Conservation (phyloP, 37 sponge, comb jelly and placozoan genomes). For the Beroe ovata region DNA sequence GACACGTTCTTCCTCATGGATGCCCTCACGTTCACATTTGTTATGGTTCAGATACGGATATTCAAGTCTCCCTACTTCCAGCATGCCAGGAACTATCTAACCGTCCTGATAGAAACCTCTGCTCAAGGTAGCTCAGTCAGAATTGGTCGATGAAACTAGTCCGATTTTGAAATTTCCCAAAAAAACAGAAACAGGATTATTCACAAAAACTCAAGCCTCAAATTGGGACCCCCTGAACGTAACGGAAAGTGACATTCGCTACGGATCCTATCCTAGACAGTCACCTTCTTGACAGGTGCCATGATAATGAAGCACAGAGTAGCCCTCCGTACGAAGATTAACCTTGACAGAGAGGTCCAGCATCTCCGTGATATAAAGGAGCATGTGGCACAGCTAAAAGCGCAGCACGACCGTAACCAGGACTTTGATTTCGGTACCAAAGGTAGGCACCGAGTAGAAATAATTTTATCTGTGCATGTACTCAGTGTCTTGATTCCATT, state of each 20-base stretch:
- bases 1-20: not conserved
- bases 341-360: not conserved
- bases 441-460: too few relatives aligned
- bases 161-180: too few relatives aligned
- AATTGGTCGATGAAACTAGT: too few relatives aligned
- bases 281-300: too few relatives aligned
- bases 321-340: not conserved
- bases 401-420: not conserved
- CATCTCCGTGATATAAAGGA: not conserved
- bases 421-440: conserved; percentile 49
- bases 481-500: too few relatives aligned
- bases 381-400: conserved; percentile 46
- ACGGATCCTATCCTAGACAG: too few relatives aligned
- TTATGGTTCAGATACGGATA: conserved; percentile 15
- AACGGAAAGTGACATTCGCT: too few relatives aligned
- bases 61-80: conserved; percentile 50
- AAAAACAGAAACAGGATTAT: too few relatives aligned
- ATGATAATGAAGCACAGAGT: conserved; percentile 50
- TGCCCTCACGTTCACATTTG: conserved; percentile 8
- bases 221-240: too few relatives aligned
- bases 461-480: too few relatives aligned
- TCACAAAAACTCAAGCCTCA: too few relatives aligned
- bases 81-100: conserved; percentile 13
- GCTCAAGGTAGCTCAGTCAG: conserved; percentile 61
- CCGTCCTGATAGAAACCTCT: conserved; percentile 31